These are phyloP conservation scores for Catostomus latipinnis DNA, from an alignment of 2,797 vertebrate species.

Conservation along the genomic window DNA sequence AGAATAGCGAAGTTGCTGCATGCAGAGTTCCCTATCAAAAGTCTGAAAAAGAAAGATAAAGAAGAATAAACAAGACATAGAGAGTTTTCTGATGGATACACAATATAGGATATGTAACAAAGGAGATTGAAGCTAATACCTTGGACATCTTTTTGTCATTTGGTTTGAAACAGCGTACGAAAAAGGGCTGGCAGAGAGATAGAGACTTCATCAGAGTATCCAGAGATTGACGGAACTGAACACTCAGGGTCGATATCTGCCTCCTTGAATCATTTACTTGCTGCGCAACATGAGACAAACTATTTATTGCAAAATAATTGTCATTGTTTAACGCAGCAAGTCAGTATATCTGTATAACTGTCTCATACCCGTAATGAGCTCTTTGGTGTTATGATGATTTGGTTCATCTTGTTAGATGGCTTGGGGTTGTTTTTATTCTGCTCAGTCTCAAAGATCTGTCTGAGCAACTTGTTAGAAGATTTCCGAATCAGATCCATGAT, in stretches of 20 bases:
- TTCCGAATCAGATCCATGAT: constrained; percentile 82
- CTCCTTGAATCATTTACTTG: constrained; percentile 77
- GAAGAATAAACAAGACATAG: not conserved
- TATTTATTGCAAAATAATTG: not conserved
- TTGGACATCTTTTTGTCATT: constrained; percentile 88
- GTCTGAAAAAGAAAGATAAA: constrained; percentile 67
- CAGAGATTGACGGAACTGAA: constrained; percentile 93
- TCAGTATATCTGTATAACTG: not conserved
- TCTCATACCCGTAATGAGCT: constrained; percentile 69
- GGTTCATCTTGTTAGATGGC: constrained; percentile 56
- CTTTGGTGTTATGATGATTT: constrained; percentile 70
- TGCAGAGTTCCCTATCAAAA: constrained; percentile 87
- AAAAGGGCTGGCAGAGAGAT: constrained; percentile 88
- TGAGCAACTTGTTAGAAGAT: constrained; percentile 87
- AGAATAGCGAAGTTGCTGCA: constrained; percentile 88
- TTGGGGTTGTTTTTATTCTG: constrained; percentile 59
- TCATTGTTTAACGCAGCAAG: not conserved
- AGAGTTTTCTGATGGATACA: not conserved
- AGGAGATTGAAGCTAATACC: constrained; percentile 70
- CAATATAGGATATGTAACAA: not conserved
- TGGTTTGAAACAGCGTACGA: constrained; percentile 96
- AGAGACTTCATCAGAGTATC: constrained; percentile 94
- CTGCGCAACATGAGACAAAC: constrained; percentile 51
- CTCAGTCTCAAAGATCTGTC: constrained; percentile 80
- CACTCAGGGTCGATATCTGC: constrained; percentile 82